Base-by-base conservation (phyloP, 2,888 invertebrate species). In the Caradrina clavipalpis region DNA sequence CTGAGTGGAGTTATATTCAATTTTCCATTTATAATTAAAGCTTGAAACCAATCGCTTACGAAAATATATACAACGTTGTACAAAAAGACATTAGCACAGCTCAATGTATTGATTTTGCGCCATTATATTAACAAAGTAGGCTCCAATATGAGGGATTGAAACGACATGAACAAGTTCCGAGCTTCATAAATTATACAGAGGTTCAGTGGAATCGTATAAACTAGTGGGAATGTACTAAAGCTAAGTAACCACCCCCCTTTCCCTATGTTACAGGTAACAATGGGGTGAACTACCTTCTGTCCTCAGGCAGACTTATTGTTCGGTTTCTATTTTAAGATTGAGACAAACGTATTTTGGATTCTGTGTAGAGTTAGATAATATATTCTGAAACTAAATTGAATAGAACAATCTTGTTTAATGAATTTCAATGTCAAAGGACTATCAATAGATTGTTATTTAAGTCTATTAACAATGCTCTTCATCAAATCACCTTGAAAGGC, bases 1-100 rank as follows among this genome's bases (percentile, higher is more conserved):
- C 83, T 57, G 84, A 85, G 84, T 83, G 86, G 81, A 85, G 86
- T 82, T 74, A 86, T 82, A 89, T 89, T 89, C 78, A 89, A 91
- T 91, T 90, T 89, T 73, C 73, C 70, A 81, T 83, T 88, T 83
- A 81, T 79, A 86, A 86, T 60, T 11, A 63, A 63, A 61, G 35
- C 56, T 60, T 47, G 47, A 55, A 68, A 59, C 49, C 42, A 51
- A 50, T n/a, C 3, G 51, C 53, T 35, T 47, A 61, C 54, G 78
- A 64, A 63, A 61, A 56, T 68, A 57, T 75, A 69, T 68, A 63
- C 65, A 50, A 69, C 21, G 39, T 61, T 80, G 70, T 61, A 47
- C 35, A 26, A 7, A 59, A 71, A 71, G 45, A 80, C 22, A 77
- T 73, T 66, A 73, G 68, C 57, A 57, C 49, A 47, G 19, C 22